A percentile compares a stretch with the other conserved stretches of the same genome.
These are phyloP conservation scores for Eriocheir sinensis DNA, from an alignment of 1,140 invertebrate species.

Conservation along the genomic window DNA sequence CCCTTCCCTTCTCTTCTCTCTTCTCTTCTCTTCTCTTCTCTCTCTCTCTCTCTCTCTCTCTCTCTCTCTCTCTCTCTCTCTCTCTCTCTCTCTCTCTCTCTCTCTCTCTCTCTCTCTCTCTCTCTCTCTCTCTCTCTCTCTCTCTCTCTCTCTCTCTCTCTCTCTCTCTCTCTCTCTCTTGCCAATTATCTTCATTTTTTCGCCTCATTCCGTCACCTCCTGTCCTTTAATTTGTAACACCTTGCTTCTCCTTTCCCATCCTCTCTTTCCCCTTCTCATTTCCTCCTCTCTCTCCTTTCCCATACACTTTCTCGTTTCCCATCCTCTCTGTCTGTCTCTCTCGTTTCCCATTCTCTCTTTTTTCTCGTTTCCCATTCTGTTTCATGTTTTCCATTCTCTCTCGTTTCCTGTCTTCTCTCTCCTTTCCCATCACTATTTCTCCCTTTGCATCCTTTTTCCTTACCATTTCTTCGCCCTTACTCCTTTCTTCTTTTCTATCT, in stretches of 20 bases:
- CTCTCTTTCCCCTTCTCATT: neutral
- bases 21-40: neutral
- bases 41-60: neutral
- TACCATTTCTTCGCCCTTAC: neutral
- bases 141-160: neutral
- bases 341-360: neutral
- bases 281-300: neutral
- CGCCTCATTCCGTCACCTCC: neutral
- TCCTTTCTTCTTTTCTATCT: neutral
- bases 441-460: neutral
- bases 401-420: neutral
- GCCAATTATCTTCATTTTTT: neutral
- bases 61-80: conserved; percentile 7
- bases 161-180: neutral
- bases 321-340: neutral
- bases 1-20: neutral
- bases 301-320: neutral
- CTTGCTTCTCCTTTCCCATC: too few species aligned
- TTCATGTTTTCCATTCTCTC: neutral
- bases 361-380: neutral
- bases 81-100: conserved; percentile 30
- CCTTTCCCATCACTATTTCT: neutral
- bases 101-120: conserved; percentile 6
- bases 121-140: conserved; percentile 50
- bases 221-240: neutral